phyloP scores from a whole-genome alignment of 2,113 vertebrate species.

The Diadophis punctatus region DNA sequence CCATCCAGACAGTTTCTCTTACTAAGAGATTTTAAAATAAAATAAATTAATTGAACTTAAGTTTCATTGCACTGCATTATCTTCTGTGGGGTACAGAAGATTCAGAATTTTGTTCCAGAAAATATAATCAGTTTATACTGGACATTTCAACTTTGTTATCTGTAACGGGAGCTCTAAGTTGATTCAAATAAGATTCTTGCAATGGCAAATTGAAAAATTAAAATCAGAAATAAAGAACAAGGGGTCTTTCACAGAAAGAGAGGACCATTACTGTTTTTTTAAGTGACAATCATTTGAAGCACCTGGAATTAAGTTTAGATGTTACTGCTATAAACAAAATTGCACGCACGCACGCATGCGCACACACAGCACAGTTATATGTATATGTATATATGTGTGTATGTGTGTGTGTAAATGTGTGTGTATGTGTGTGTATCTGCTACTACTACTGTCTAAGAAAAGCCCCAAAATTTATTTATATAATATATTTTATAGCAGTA shows the following conservation, averaged over 20 bases:
- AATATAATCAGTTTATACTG: background rate
- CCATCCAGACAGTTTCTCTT: background rate
- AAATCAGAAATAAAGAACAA: background rate
- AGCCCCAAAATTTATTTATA: background rate
- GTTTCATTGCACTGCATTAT: background rate
- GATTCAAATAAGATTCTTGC: background rate
- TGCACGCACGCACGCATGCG: background rate
- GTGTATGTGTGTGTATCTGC: background rate
- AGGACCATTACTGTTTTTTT: background rate
- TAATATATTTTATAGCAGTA: background rate
- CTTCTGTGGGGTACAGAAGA: background rate
- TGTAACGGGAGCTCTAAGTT: background rate
- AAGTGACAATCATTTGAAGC: background rate
- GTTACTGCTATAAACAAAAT: background rate
- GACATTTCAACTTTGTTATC: background rate
- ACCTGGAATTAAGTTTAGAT: background rate
- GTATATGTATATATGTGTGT: no score
- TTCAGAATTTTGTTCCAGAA: background rate
- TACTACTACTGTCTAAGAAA: slow-evolving; percentile 22
- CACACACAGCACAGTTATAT: background rate
- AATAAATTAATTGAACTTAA: background rate
- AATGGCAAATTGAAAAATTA: background rate
- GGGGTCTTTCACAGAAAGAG: background rate
- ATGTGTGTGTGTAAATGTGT: background rate
- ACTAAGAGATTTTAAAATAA: background rate